Conservation (phyloP, 2,797 vertebrate species). For the Leuciscus waleckii region DNA sequence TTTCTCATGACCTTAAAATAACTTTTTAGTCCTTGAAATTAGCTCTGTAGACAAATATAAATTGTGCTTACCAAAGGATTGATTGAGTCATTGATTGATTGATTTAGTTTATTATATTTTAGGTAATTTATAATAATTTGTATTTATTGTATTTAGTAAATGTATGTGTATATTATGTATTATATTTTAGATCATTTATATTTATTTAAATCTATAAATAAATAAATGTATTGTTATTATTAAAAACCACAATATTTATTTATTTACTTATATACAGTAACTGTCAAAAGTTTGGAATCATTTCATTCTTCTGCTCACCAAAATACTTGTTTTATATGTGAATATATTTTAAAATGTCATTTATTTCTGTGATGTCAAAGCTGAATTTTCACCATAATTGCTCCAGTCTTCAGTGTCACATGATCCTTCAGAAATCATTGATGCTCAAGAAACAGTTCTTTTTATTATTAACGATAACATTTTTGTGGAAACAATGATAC, state of each 20-base stretch:
- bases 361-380: too few relatives aligned
- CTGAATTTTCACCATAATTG: too few relatives aligned
- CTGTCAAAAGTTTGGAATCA: background rate
- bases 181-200: background rate
- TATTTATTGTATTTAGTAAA: too few relatives aligned
- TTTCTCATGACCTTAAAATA: background rate
- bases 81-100: background rate
- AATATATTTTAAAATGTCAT: too few relatives aligned
- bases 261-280: background rate
- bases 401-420: too few relatives aligned
- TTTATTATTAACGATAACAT: too few relatives aligned
- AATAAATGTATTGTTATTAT: background rate
- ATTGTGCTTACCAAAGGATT: background rate
- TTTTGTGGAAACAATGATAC: too few relatives aligned
- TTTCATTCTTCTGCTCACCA: too few relatives aligned
- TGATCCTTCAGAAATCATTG: too few relatives aligned
- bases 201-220: background rate
- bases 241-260: background rate
- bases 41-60: background rate
- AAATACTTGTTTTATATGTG: too few relatives aligned
- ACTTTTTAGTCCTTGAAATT: background rate
- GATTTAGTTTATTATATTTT: background rate
- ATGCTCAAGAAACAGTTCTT: too few relatives aligned
- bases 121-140: background rate
- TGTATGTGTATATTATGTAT: background rate